A percentile compares a stretch with the other conserved stretches of the same genome.
Conservation (phyloP, 2,797 vertebrate genomes). For the Podarcis siculus region DNA sequence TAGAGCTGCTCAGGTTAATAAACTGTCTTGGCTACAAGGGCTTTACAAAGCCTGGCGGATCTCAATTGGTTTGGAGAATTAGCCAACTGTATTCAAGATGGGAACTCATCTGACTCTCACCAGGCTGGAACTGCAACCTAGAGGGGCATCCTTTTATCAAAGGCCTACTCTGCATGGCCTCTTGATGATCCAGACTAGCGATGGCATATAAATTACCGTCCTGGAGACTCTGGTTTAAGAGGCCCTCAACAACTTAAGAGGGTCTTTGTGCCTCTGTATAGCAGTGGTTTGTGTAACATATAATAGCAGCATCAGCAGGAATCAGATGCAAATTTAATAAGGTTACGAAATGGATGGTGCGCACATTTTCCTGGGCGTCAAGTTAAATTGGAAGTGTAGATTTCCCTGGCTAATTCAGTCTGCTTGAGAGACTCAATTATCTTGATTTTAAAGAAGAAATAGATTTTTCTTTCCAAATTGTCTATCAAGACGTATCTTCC, state of each 20-base stretch:
- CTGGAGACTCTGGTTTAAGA: not conserved
- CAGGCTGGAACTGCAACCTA: not conserved
- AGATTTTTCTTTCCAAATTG: not conserved
- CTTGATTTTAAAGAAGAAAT: slow-evolving; percentile 16
- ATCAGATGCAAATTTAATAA: not conserved
- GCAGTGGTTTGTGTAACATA: not conserved
- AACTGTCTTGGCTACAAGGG: not conserved
- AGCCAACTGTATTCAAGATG: not conserved
- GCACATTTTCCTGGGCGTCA: not conserved
- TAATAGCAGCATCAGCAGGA: not conserved
- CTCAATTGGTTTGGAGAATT: not conserved
- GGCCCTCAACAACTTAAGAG: not conserved
- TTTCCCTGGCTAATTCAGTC: slow-evolving; percentile 43
- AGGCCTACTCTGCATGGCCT: not conserved
- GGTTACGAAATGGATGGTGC: not conserved
- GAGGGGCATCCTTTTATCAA: not conserved
- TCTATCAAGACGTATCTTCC: slow-evolving; percentile 15
- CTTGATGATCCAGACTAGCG: not conserved
- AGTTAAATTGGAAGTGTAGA: slow-evolving; percentile 14
- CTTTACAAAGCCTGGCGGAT: not conserved
- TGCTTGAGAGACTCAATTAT: not conserved
- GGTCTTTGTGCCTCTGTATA: not conserved
- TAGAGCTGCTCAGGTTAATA: not conserved
- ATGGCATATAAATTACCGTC: not conserved
- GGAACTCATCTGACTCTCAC: not conserved